Evolutionary conservation across 2,113 vertebrate genomes (phyloP), one percentile per base, ranked within the genome.

Genomic region (Caretta caretta): DNA sequence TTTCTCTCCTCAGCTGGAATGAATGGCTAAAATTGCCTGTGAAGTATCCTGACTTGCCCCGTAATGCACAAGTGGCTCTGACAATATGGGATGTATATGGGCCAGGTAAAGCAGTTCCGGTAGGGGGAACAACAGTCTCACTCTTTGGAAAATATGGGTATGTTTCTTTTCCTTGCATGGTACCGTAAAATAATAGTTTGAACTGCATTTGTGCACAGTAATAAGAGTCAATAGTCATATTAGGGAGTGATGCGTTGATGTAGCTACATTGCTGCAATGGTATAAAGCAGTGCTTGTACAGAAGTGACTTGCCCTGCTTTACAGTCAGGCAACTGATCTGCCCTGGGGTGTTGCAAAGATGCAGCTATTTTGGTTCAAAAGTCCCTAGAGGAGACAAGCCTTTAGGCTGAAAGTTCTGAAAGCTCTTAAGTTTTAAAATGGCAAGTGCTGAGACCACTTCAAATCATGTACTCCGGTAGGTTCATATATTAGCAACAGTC

Each of bases 101-200:
- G 59, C 99, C 99, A 0, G 99, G 99, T n/a, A 98, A 98, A 97
- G 99, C 99, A 1, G 98, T 99, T 72, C 99, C 99, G 24, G 99
- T 99, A 29, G 99, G 99, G 35, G 99, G 99, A 91, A 99, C 99
- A 53, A 99, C 99, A 0, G 99, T 99, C 84, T 99, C 99, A 0
- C 98, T 99, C 56, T 99, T 99, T 88, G 99, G 99, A 86, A 99
- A 99, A 98, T 99, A 99, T 2, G 99, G 99, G 99, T 99, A 96
- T 97, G 98, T 46, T 22, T 69, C 31, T n/a, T 86, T 88, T 92
- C 54, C 20, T 90, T 90, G 17, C 31, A 0, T 35, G 29, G 3
- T 85, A 12, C 7, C 4, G 2, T 38, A 38, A 38, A 72, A 72
- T 38, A 72, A 38, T 59, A 10, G 0, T 53, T 53, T 81, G 46